Evolutionary conservation across 2,888 invertebrate species (phyloP).

Genomic region (Macroteleia sp.): DNA sequence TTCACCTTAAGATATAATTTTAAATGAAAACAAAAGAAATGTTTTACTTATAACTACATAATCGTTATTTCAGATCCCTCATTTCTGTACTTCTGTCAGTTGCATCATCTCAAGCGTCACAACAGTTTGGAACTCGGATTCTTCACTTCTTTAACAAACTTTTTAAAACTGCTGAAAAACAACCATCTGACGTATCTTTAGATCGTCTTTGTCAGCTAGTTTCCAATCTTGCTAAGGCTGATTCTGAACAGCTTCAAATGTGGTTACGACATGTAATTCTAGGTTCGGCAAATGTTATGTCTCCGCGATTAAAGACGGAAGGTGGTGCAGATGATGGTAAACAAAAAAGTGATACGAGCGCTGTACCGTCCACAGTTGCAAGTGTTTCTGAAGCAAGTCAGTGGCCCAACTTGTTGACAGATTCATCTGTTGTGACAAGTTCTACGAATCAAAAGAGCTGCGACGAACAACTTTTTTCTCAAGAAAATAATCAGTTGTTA

Average conservation of each 20-base stretch:
- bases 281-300: slow-evolving; percentile 84
- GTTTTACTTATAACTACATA: no score
- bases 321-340: not conserved
- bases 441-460: slow-evolving; percentile 67
- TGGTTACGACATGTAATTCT: slow-evolving; percentile 89
- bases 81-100: slow-evolving; percentile 92
- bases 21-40: no score
- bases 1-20: no score
- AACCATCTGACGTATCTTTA: slow-evolving; percentile 85
- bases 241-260: slow-evolving; percentile 86
- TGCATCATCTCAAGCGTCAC: slow-evolving; percentile 89
- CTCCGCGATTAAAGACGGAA: slow-evolving; percentile 44
- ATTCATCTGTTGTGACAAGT: no score
- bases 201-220: slow-evolving; percentile 89
- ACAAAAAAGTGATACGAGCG: no score
- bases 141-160: slow-evolving; percentile 92
- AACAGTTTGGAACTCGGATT: slow-evolving; percentile 90
- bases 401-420: no score
- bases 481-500: slow-evolving; percentile 89
- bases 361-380: no score
- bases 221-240: slow-evolving; percentile 87
- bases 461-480: slow-evolving; percentile 85
- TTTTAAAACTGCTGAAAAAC: slow-evolving; percentile 85
- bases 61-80: slow-evolving; percentile 87
- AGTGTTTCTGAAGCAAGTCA: no score